Conservation (phyloP, 2,113 vertebrate species). For the Hipposideros armiger region DNA sequence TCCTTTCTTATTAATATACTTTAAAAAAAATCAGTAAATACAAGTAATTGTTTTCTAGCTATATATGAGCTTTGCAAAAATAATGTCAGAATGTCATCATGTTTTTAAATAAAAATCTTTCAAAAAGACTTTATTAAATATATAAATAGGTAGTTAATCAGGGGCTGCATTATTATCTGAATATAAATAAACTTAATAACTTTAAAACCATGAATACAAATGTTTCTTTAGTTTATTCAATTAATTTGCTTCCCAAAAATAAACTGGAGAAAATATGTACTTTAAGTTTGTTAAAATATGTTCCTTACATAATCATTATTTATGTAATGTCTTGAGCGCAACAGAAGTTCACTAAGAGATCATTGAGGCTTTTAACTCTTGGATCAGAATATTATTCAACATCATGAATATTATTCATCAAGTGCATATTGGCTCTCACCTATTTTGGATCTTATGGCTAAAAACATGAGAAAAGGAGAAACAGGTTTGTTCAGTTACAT, state of each 20-base stretch:
- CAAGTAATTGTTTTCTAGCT: slow-evolving; percentile 20
- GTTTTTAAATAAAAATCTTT: slow-evolving; percentile 39
- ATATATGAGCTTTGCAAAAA: background rate
- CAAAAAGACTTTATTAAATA: background rate
- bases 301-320: background rate
- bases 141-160: slow-evolving; percentile 19
- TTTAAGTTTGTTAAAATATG: background rate
- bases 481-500: background rate
- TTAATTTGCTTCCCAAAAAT: background rate
- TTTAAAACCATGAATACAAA: background rate
- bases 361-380: background rate
- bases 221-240: background rate
- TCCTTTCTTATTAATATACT: background rate
- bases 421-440: background rate
- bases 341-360: background rate
- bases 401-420: background rate
- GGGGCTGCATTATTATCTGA: background rate
- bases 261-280: background rate
- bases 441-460: background rate
- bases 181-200: background rate
- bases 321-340: background rate
- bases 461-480: background rate
- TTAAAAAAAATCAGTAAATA: background rate
- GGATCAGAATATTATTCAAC: background rate
- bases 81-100: background rate